Base-by-base conservation (phyloP, 2,888 invertebrate genomes). In the Cataglyphis livida region DNA sequence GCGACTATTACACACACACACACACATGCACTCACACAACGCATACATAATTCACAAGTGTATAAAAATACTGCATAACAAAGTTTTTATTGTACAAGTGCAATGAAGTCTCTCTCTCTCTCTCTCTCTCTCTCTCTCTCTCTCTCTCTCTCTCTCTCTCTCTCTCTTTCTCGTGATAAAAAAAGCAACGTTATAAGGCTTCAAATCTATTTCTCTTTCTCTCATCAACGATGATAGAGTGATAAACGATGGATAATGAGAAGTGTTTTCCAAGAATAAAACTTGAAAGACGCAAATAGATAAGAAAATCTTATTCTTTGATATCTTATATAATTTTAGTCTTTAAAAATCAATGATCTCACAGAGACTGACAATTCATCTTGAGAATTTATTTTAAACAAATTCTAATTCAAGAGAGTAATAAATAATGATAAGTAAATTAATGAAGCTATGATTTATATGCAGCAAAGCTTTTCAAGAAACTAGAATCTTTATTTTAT, bases 241-340 rank as follows among this genome's bases (percentile, higher is more conserved):
- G 44, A 51, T 28, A 57, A 54, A 15, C 1, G 12, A 54, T 38
- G 6, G n/a, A 54, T 54, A 38, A 75, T 51, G 15, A 76, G 15
- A 76, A 41, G 28, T n/a, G 38, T 44, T 76, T 54, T 76, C 54
- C 38, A 54, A 54, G 68, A 68, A 76, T 12, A 51, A 9, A 9
- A 51, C n/a, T 76, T 54, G 9, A 66, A 28, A 68, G 38, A 54
- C 25, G 54, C 51, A 76, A 76, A 76, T 54, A 54, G 68, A 76
- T 66, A 68, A 66, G 28, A 68, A 68, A 66, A 51, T 75, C 32
- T 75, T 65, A 35, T 54, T 66, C 15, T 15, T 35, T 2, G 44
- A 51, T 68, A 51, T 76, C 32, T 35, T 57, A 57, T 57, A 57
- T 57, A 57, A 32, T 61, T 9, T 51, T 66, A 54, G 44, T 15